Evolutionary conservation across 2,797 vertebrate genomes (phyloP).

Genomic region (Garrulus glandarius): DNA sequence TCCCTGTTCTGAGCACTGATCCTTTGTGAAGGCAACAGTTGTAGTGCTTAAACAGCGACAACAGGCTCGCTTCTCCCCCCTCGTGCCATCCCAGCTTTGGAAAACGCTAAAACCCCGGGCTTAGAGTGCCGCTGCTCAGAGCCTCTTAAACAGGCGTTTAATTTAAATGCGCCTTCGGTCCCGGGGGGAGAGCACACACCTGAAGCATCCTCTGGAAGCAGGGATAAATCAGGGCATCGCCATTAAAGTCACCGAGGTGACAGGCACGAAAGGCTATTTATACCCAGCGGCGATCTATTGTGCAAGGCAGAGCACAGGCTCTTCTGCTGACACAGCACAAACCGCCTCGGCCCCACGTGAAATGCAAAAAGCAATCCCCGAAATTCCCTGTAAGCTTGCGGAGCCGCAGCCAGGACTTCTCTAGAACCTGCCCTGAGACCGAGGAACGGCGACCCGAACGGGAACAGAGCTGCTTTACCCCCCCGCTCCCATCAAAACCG

Average conservation of each 20-base stretch:
- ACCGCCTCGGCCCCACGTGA: not conserved
- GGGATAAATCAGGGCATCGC: slow-evolving; percentile 35
- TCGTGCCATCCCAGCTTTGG: not conserved
- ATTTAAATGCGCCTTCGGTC: not conserved
- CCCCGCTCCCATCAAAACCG: not conserved
- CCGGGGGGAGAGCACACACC: not conserved
- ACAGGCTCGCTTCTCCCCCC: not conserved
- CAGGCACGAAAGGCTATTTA: slow-evolving; percentile 18
- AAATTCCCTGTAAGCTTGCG: not conserved
- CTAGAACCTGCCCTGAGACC: not conserved
- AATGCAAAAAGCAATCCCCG: not conserved
- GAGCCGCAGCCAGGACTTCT: not conserved
- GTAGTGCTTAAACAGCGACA: not conserved
- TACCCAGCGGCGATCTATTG: not conserved
- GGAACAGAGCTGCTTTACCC: not conserved
- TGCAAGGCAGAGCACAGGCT: not conserved
- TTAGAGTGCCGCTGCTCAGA: not conserved
- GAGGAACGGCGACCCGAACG: accelerated
- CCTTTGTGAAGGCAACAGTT: slow-evolving; percentile 30
- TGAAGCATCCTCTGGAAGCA: not conserved
- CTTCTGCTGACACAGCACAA: slow-evolving; percentile 49
- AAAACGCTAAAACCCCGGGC: not conserved
- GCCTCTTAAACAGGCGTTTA: not conserved
- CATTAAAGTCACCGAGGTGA: not conserved
- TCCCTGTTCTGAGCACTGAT: not conserved